These are phyloP conservation scores for Tubiluchus corallicola DNA, from an alignment of 2,888 invertebrate genomes.

Conservation along the genomic window DNA sequence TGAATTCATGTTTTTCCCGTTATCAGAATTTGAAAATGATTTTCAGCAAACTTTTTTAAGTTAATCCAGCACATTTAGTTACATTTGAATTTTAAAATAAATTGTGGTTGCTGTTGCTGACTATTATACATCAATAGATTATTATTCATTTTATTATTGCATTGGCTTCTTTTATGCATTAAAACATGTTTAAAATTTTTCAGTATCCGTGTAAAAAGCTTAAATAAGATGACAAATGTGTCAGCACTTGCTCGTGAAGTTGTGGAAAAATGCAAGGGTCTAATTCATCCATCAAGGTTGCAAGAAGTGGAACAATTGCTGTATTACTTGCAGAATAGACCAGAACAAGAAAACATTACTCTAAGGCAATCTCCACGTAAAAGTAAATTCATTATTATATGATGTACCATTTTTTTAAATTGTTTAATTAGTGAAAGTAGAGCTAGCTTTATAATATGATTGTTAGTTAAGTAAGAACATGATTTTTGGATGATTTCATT, in stretches of 20 bases:
- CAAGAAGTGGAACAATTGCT: slow-evolving; percentile 71
- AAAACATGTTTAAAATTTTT: slow-evolving; percentile 9
- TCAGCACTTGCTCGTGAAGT: slow-evolving; percentile 59
- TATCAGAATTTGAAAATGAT: too few species aligned
- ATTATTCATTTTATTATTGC: not conserved
- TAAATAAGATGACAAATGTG: slow-evolving; percentile 59
- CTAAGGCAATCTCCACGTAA: slow-evolving; percentile 6
- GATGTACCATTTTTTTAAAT: not conserved
- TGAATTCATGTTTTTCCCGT: too few species aligned
- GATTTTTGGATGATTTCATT: not conserved
- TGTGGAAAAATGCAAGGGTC: slow-evolving; percentile 63
- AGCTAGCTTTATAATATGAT: not conserved
- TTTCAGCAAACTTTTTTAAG: too few species aligned
- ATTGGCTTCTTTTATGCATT: slow-evolving; percentile 13
- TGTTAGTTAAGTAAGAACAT: slow-evolving; percentile 6
- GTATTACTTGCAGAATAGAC: slow-evolving; percentile 63
- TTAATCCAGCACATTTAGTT: too few species aligned
- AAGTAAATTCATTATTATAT: not conserved
- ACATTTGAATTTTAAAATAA: too few species aligned
- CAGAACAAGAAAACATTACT: slow-evolving; percentile 35
- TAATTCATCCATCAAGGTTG: slow-evolving; percentile 59
- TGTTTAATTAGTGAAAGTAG: not conserved
- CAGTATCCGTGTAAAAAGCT: slow-evolving; percentile 51
- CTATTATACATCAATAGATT: slow-evolving; percentile 1
- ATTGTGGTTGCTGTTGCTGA: too few species aligned